phyloP scores from a whole-genome alignment of 1,140 invertebrate genomes.

The Lordiphosa stackelbergi region DNA sequence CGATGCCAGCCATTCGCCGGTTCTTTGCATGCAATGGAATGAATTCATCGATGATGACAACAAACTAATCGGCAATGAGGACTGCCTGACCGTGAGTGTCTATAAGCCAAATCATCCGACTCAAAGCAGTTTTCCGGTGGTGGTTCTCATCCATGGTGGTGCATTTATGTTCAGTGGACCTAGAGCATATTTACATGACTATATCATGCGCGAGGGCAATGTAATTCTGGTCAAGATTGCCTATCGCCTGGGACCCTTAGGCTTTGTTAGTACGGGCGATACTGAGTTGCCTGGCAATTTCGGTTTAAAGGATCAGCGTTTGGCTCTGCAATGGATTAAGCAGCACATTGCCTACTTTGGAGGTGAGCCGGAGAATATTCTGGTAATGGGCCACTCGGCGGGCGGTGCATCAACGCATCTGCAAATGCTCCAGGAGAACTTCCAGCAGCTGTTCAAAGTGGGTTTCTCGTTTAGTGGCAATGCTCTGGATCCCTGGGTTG shows the following conservation, averaged over 20 bases:
- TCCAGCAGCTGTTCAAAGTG: constrained; percentile 29
- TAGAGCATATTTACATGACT: constrained; percentile 78
- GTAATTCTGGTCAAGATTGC: constrained; percentile 82
- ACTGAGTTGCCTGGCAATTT: constrained; percentile 51
- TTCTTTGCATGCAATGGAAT: constrained; percentile 54
- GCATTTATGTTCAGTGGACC: constrained; percentile 77
- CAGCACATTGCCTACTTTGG: constrained; percentile 80
- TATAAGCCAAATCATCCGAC: constrained; percentile 54
- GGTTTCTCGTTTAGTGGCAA: constrained; percentile 62
- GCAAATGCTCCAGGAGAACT: constrained; percentile 81
- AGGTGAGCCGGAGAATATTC: constrained; percentile 80
- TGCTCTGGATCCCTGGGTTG: constrained; percentile 61
- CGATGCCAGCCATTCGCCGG: constrained; percentile 31
- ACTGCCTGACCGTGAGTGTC: constrained; percentile 76
- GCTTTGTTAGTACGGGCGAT: constrained; percentile 60
- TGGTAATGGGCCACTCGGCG: constrained; percentile 79
- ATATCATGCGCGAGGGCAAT: constrained; percentile 80
- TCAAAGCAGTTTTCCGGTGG: constrained; percentile 69
- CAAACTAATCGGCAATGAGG: constrained; percentile 61
- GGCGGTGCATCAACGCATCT: constrained; percentile 81
- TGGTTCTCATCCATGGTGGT: constrained; percentile 79
- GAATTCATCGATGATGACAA: constrained; percentile 31
- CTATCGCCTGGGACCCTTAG: constrained; percentile 81
- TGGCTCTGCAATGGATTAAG: constrained; percentile 48
- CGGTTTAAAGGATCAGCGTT: constrained; percentile 63